Conservation (phyloP, 2,113 vertebrate species). For the Channa argus region DNA sequence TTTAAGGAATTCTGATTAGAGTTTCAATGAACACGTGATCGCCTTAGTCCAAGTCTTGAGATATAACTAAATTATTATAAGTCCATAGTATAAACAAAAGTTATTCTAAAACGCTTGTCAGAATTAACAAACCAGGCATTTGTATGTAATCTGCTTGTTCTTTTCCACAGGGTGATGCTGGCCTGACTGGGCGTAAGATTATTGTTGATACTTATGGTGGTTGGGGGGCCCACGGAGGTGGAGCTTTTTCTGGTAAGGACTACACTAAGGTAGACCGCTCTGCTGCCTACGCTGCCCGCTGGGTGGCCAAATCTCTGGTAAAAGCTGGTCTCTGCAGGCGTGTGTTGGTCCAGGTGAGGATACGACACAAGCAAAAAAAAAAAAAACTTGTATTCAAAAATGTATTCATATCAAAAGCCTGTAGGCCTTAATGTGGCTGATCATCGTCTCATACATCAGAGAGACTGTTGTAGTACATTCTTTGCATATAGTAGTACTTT, state of each 20-base stretch:
- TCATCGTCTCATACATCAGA: no score
- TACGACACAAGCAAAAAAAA: no score
- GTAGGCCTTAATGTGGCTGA: neutral
- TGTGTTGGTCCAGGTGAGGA: slow-evolving; percentile 91
- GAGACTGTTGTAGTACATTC: no score
- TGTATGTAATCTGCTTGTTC: neutral
- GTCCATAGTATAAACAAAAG: no score
- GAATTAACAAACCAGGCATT: no score
- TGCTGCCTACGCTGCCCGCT: slow-evolving; percentile 94
- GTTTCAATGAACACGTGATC: no score
- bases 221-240: slow-evolving; percentile 96
- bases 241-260: slow-evolving; percentile 97
- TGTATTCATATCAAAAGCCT: neutral
- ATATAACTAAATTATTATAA: no score
- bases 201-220: slow-evolving; percentile 96
- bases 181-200: slow-evolving; percentile 95
- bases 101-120: no score
- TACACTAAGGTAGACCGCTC: slow-evolving; percentile 98
- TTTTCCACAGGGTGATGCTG: slow-evolving; percentile 89
- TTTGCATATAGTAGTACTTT: no score
- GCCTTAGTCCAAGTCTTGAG: no score
- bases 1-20: no score
- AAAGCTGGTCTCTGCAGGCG: slow-evolving; percentile 93
- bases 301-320: slow-evolving; percentile 97
- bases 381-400: no score